Evolutionary conservation across 2,797 vertebrate species (phyloP).

Genomic region (Zonotrichia albicollis): DNA sequence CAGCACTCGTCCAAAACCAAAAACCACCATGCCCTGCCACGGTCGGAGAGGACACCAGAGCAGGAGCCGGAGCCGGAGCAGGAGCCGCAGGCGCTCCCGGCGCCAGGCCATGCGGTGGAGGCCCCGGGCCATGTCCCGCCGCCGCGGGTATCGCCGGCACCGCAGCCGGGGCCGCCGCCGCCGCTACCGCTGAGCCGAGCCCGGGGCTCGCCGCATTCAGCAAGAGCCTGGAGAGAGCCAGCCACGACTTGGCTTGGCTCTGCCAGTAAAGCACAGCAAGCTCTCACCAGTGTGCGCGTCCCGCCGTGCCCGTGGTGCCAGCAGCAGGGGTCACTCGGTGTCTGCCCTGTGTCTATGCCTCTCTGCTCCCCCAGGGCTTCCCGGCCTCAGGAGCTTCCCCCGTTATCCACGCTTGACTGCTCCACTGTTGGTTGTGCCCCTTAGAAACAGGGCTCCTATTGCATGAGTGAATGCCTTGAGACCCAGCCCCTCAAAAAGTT

Average conservation of each 20-base stretch:
- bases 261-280: neutral
- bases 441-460: neutral
- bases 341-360: neutral
- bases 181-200: too few relatives aligned
- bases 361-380: neutral
- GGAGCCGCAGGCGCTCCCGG: neutral
- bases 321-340: neutral
- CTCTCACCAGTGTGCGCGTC: too few relatives aligned
- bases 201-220: too few relatives aligned
- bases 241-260: too few relatives aligned
- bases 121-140: too few relatives aligned
- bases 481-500: neutral
- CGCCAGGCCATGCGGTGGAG: neutral
- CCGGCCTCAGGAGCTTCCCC: neutral
- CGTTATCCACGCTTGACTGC: accelerated
- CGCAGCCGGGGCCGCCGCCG: neutral
- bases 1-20: too few relatives aligned
- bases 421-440: neutral
- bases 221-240: neutral
- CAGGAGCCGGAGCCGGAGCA: neutral
- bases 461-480: neutral
- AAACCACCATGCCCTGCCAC: too few relatives aligned
- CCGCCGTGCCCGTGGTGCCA: neutral
- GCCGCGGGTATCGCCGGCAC: too few relatives aligned
- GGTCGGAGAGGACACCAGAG: neutral